Conservation (phyloP, 2,888 invertebrate genomes). For the Andricus quercusramuli region DNA sequence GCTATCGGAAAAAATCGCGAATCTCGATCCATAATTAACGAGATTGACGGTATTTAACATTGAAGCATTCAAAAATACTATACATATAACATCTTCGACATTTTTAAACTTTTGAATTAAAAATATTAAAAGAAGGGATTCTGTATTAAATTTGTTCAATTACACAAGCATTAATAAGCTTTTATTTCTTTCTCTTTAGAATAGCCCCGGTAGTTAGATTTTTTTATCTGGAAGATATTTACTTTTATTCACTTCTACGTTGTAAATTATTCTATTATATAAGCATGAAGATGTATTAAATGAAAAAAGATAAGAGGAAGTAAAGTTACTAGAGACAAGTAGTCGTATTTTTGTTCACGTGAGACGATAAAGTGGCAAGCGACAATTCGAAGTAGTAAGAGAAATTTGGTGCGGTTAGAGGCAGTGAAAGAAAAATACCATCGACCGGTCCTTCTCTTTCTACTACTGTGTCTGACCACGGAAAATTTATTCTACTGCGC, state of each 20-base stretch:
- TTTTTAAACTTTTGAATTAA: no score
- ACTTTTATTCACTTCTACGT: not conserved
- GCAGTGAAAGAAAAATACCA: conserved; percentile 5
- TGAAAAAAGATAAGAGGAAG: not conserved
- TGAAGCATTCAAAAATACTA: no score
- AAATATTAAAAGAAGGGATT: no score
- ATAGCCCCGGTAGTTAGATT: not conserved
- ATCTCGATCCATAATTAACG: no score
- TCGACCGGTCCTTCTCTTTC: not conserved
- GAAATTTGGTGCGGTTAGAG: conserved; percentile 9
- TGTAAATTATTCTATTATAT: not conserved
- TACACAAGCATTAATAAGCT: no score
- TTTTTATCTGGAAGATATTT: not conserved
- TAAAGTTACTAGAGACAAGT: not conserved
- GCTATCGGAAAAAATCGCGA: no score
- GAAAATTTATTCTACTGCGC: conserved; percentile 14
- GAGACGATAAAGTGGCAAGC: not conserved
- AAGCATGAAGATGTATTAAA: not conserved
- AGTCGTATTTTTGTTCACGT: not conserved
- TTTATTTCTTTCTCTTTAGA: no score
- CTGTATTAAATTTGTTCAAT: no score
- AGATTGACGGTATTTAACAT: no score
- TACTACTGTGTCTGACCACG: conserved; percentile 4
- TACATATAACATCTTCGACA: no score
- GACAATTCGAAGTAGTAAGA: conserved; percentile 6